A percentile compares a stretch with the other conserved stretches of the same genome.
Conservation (phyloP, 1,140 invertebrate species). For the Drosophila navojoa region DNA sequence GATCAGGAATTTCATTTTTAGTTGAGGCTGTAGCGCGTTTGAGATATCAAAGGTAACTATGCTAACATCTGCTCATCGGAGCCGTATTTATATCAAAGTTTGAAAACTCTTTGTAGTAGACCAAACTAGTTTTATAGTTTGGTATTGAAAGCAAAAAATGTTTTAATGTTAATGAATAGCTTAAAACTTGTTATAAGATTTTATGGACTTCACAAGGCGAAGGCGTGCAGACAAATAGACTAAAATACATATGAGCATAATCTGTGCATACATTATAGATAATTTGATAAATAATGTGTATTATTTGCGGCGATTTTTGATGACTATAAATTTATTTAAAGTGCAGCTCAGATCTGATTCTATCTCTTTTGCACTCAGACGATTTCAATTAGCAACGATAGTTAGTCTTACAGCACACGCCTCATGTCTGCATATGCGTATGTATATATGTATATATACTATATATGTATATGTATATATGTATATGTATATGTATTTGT, state of each 20-base stretch:
- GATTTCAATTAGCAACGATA: conserved; percentile 1
- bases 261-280: background rate
- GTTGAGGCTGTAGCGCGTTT: conserved; percentile 20
- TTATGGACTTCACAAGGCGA: conserved; percentile 16
- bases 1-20: conserved; percentile 68
- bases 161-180: background rate
- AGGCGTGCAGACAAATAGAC: background rate
- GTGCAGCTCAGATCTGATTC: background rate
- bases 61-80: background rate
- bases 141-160: background rate
- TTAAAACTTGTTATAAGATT: background rate
- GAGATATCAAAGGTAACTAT: conserved; percentile 41
- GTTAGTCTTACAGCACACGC: background rate
- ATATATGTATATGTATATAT: background rate
- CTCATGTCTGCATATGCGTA: background rate
- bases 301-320: background rate
- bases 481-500: background rate
- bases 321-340: conserved; percentile 5
- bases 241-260: conserved; percentile 13
- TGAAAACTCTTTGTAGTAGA: background rate
- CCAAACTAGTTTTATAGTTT: conserved; percentile 23
- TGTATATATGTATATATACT: background rate
- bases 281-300: background rate
- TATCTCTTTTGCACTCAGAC: background rate
- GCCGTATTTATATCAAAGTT: conserved; percentile 24